phyloP scores from a whole-genome alignment of 2,888 invertebrate genomes.

The Drosophila greeni region DNA sequence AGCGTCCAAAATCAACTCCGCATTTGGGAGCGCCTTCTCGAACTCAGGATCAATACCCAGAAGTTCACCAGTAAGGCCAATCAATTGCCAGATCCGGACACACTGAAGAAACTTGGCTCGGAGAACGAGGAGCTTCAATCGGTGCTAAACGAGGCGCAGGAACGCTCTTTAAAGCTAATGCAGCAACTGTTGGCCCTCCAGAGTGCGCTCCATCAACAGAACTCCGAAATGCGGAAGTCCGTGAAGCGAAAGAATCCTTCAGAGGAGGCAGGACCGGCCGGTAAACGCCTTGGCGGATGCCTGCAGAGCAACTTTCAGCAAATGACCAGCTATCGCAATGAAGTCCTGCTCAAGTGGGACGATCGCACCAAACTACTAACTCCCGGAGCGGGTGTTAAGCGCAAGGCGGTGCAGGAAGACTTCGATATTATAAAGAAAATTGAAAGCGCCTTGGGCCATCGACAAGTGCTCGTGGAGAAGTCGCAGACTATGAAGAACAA shows the following conservation, averaged over 20 bases:
- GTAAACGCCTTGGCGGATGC: conserved; percentile 76
- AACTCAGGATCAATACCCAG: conserved; percentile 92
- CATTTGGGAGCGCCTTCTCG: conserved; percentile 91
- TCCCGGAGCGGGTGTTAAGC: conserved; percentile 82
- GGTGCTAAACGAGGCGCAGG: conserved; percentile 52
- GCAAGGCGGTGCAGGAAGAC: conserved; percentile 80
- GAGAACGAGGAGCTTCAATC: conserved; percentile 80
- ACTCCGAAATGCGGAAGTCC: conserved; percentile 84
- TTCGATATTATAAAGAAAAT: conserved; percentile 84
- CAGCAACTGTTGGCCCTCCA: conserved; percentile 83
- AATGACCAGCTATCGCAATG: conserved; percentile 86
- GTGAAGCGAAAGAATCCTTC: conserved; percentile 70
- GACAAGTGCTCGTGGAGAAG: conserved; percentile 85
- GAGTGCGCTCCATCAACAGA: conserved; percentile 81
- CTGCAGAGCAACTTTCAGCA: conserved; percentile 81
- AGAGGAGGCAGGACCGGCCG: conserved; percentile 26
- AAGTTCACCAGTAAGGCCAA: conserved; percentile 88
- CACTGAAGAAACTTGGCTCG: conserved; percentile 78
- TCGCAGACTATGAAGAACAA: conserved; percentile 89
- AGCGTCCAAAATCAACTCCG: conserved; percentile 85
- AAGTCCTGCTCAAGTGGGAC: conserved; percentile 95
- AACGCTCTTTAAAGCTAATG: conserved; percentile 82
- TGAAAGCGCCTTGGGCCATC: conserved; percentile 89
- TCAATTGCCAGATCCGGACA: conserved; percentile 85
- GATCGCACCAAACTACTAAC: conserved; percentile 90